Percentiles rank a stretch among this genome's conserved stretches.
Conservation (phyloP, 1,140 invertebrate species). For the Orchestia grillus region DNA sequence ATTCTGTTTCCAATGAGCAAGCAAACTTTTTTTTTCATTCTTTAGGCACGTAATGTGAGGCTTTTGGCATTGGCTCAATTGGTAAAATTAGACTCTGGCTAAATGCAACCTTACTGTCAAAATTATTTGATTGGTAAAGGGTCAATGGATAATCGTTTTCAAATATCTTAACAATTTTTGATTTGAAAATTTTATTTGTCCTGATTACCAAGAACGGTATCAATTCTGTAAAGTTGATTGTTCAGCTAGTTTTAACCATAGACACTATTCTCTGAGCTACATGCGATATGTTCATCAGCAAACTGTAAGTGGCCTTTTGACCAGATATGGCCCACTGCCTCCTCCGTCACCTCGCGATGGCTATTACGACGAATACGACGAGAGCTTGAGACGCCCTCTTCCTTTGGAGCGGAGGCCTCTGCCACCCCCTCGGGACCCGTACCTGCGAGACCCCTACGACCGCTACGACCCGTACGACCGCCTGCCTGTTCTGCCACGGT, state of each 20-base stretch:
- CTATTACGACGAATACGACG: conserved; percentile 60
- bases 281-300: not conserved
- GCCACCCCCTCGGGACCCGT: not conserved
- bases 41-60: too few species aligned
- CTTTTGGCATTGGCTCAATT: too few species aligned
- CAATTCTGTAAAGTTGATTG: not conserved
- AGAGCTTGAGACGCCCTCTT: conserved; percentile 38
- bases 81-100: too few species aligned
- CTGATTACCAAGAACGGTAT: too few species aligned
- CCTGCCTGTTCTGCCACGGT: conserved; percentile 41
- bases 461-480: conserved; percentile 58
- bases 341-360: conserved; percentile 45
- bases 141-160: too few species aligned
- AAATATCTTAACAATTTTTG: too few species aligned
- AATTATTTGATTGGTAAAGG: too few species aligned
- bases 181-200: too few species aligned
- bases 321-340: conserved; percentile 46
- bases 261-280: not conserved
- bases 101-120: too few species aligned
- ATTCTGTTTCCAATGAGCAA: too few species aligned
- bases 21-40: too few species aligned
- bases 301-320: not conserved
- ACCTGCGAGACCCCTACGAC: conserved; percentile 16
- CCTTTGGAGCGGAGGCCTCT: conserved; percentile 41
- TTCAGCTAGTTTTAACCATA: not conserved